Conservation (phyloP, 2,113 vertebrate species). For the Coptodon rendalli region DNA sequence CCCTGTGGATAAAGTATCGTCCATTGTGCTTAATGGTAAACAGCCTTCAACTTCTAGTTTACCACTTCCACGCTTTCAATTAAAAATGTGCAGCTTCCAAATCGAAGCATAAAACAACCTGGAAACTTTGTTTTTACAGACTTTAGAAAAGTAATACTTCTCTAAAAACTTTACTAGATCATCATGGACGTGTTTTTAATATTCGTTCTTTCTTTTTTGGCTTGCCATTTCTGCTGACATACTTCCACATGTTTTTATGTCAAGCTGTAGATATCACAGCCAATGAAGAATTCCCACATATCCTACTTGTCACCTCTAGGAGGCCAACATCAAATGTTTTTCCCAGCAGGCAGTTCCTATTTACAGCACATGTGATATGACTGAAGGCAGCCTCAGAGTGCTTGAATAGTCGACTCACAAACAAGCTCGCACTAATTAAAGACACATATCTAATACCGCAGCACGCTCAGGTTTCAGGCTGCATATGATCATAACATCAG, state of each 20-base stretch:
- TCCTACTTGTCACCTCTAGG: slow-evolving; percentile 2
- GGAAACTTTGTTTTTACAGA: not conserved
- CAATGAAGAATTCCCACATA: not conserved
- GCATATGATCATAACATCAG: not conserved
- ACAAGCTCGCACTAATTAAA: slow-evolving; percentile 38
- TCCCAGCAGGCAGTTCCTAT: slow-evolving; percentile 25
- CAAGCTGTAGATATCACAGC: not conserved
- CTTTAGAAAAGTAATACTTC: not conserved
- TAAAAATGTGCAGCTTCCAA: not conserved
- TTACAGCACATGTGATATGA: slow-evolving; percentile 27
- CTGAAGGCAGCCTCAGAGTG: slow-evolving; percentile 28
- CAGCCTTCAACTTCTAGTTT: not conserved
- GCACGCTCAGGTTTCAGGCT: slow-evolving; percentile 1
- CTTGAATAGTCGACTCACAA: not conserved
- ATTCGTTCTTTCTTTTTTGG: not conserved
- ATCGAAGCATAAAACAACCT: not conserved
- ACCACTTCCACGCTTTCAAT: not conserved
- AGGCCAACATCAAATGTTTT: not conserved
- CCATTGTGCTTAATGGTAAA: not conserved
- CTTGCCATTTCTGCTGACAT: not conserved
- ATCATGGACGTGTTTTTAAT: not conserved
- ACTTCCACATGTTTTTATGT: not conserved
- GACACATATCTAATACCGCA: not conserved
- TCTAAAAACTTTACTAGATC: not conserved
- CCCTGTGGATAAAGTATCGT: not conserved